These are phyloP conservation scores for Chloroceryle aenea DNA, from an alignment of 2,113 vertebrate genomes.

Conservation along the genomic window DNA sequence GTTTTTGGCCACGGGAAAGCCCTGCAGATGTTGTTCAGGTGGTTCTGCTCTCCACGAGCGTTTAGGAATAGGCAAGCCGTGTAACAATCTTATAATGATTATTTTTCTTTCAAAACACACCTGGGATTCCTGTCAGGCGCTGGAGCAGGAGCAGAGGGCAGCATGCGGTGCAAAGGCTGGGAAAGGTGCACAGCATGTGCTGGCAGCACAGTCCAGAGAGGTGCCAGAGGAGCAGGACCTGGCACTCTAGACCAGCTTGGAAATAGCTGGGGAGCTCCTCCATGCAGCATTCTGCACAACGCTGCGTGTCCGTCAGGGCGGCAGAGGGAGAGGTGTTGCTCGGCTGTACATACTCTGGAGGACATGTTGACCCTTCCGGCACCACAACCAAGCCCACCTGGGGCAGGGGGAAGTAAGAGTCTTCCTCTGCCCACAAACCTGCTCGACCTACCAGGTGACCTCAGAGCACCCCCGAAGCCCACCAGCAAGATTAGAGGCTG, in stretches of 20 bases:
- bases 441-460: not conserved
- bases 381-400: not conserved
- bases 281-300: rapidly evolving
- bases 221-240: not conserved
- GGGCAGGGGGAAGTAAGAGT: not conserved
- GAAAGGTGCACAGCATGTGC: rapidly evolving
- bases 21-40: conserved; percentile 43
- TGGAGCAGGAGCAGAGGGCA: not conserved
- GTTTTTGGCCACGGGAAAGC: conserved; percentile 22
- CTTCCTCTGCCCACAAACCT: not conserved
- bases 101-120: not conserved
- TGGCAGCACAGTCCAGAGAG: not conserved
- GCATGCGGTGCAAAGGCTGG: rapidly evolving
- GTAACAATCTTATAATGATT: not conserved
- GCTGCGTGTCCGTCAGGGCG: not conserved
- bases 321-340: not conserved
- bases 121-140: not conserved
- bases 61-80: not conserved
- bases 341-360: rapidly evolving
- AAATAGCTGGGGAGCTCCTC: not conserved
- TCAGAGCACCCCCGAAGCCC: not conserved
- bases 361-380: not conserved
- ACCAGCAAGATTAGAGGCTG: not conserved
- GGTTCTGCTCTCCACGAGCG: not conserved
- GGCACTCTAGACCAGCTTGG: not conserved